These are phyloP conservation scores for Tenthredo mesomela DNA, from an alignment of 2,888 invertebrate species.

Conservation along the genomic window DNA sequence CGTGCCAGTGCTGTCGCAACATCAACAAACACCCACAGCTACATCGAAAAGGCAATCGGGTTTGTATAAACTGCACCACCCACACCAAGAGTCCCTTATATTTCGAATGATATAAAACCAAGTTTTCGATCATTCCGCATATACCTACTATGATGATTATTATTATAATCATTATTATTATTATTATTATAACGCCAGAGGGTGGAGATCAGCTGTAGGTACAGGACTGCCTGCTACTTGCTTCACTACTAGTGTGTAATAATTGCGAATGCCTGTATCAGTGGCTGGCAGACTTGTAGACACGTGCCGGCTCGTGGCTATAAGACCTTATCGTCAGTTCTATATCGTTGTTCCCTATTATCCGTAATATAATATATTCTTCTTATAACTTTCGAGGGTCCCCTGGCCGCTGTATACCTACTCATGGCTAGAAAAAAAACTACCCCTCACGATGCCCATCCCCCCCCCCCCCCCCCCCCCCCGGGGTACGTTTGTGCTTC, in stretches of 20 bases:
- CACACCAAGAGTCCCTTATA: neutral
- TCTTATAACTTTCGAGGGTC: slow-evolving; percentile 64
- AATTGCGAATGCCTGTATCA: slow-evolving; percentile 75
- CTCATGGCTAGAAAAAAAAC: neutral
- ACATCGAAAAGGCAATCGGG: slow-evolving; percentile 42
- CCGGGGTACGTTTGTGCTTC: slow-evolving; percentile 72
- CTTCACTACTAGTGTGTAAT: slow-evolving; percentile 63
- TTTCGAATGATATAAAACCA: neutral
- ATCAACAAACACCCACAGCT: slow-evolving; percentile 61
- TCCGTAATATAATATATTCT: slow-evolving; percentile 77
- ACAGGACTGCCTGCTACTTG: neutral
- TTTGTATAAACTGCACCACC: neutral
- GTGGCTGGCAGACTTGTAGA: slow-evolving; percentile 69
- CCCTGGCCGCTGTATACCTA: slow-evolving; percentile 43
- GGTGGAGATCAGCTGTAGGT: neutral
- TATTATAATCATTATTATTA: neutral
- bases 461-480: slow-evolving; percentile 5
- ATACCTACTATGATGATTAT: neutral
- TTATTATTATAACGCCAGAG: slow-evolving; percentile 2
- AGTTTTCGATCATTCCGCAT: slow-evolving; percentile 17
- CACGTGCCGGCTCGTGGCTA: slow-evolving; percentile 69
- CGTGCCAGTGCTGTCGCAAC: slow-evolving; percentile 75
- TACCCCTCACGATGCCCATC: neutral
- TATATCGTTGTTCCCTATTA: slow-evolving; percentile 70
- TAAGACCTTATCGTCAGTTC: slow-evolving; percentile 68